A percentile compares a stretch with the other conserved stretches of the same genome.
phyloP scores from a whole-genome alignment of 2,113 vertebrate genomes.

The Onychorhynchus coronatus region DNA sequence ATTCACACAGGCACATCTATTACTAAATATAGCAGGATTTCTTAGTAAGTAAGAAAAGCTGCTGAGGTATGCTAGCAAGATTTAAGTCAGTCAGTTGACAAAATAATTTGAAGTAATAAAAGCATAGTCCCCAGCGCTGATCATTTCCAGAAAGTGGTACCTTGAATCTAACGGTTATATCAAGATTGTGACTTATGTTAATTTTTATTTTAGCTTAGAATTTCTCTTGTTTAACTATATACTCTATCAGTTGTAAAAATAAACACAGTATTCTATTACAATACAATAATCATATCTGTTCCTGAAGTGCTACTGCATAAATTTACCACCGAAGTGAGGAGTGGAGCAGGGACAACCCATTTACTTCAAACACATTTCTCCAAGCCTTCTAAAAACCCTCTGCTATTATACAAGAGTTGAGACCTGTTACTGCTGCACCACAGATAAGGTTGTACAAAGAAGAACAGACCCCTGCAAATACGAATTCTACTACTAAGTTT shows the following conservation, averaged over 20 bases:
- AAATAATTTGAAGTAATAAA: background rate
- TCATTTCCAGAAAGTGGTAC: background rate
- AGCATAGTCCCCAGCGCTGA: background rate
- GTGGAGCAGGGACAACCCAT: background rate
- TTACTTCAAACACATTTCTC: background rate
- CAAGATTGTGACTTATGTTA: background rate
- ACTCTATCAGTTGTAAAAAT: background rate
- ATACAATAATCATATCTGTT: slow-evolving; percentile 41
- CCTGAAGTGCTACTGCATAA: slow-evolving; percentile 36
- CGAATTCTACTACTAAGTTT: background rate
- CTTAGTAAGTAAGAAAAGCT: slow-evolving; percentile 46
- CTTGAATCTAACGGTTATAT: background rate
- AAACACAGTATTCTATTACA: slow-evolving; percentile 13
- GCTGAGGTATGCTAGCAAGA: slow-evolving; percentile 47
- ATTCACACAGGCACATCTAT: slow-evolving; percentile 45
- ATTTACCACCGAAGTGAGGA: background rate
- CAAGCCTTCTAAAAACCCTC: background rate
- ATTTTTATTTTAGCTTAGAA: background rate
- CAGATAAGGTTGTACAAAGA: background rate
- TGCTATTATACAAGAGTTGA: background rate
- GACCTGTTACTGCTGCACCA: background rate
- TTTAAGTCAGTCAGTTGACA: slow-evolving; percentile 28
- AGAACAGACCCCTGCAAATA: background rate
- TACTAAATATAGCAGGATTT: slow-evolving; percentile 72
- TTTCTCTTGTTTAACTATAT: background rate